Conservation (phyloP, 2,888 invertebrate genomes). For the Amblyjoppa proteus region DNA sequence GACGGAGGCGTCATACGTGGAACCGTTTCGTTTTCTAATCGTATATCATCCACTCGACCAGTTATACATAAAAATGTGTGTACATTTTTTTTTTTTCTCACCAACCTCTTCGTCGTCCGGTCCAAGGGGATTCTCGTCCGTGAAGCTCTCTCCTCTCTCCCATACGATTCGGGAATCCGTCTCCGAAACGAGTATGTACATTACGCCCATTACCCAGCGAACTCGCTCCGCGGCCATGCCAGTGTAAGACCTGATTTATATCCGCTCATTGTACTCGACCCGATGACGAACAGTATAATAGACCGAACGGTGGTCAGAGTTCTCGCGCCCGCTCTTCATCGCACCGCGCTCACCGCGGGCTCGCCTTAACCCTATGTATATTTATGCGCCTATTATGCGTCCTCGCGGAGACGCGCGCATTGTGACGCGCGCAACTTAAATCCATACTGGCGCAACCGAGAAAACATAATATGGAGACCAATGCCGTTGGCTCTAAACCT, state of each 20-base stretch:
- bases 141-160: too few species aligned
- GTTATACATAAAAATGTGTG: background rate
- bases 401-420: background rate
- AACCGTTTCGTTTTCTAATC: background rate
- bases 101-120: background rate
- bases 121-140: background rate
- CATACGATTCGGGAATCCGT: background rate
- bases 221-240: background rate
- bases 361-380: slow-evolving; percentile 24
- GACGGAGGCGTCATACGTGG: background rate
- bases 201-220: slow-evolving; percentile 2
- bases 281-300: slow-evolving; percentile 43
- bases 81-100: background rate
- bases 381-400: slow-evolving; percentile 35
- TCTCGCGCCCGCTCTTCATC: slow-evolving; percentile 36
- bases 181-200: background rate
- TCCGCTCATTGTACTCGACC: slow-evolving; percentile 43
- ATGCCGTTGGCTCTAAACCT: slow-evolving; percentile 11
- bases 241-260: slow-evolving; percentile 72
- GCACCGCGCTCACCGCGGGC: slow-evolving; percentile 22
- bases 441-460: background rate
- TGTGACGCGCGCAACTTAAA: slow-evolving; percentile 5
- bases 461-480: background rate
- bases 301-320: slow-evolving; percentile 36
- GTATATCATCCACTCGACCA: background rate